Evolutionary conservation across 2,888 invertebrate genomes (phyloP).

Genomic region (Coenonympha arcania): DNA sequence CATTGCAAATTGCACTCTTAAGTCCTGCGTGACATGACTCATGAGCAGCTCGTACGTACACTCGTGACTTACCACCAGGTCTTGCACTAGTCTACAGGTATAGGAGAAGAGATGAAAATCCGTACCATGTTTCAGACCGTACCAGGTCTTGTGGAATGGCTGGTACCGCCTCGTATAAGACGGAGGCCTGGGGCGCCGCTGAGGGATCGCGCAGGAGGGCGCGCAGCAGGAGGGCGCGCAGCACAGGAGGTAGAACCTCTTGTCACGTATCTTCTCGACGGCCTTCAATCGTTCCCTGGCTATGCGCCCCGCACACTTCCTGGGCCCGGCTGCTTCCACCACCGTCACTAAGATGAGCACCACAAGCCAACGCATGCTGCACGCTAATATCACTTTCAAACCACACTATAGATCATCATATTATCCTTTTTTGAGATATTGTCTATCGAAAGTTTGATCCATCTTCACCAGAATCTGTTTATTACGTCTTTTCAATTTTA

Average conservation of each 20-base stretch:
- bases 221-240: slow-evolving; percentile 54
- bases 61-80: too few species aligned
- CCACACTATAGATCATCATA: background rate
- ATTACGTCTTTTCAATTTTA: too few species aligned
- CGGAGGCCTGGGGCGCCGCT: slow-evolving; percentile 40
- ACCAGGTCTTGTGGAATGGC: slow-evolving; percentile 64
- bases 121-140: slow-evolving; percentile 62
- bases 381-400: slow-evolving; percentile 30
- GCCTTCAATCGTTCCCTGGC: slow-evolving; percentile 64
- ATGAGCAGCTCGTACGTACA: too few species aligned
- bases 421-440: too few species aligned
- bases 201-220: slow-evolving; percentile 44
- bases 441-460: too few species aligned
- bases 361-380: slow-evolving; percentile 46
- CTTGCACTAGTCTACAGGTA: background rate
- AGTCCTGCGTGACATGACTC: too few species aligned
- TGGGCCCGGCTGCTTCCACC: slow-evolving; percentile 38
- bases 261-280: slow-evolving; percentile 64
- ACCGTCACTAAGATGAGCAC: slow-evolving; percentile 33
- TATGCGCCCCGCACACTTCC: slow-evolving; percentile 58
- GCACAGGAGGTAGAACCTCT: slow-evolving; percentile 58
- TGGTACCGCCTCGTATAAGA: slow-evolving; percentile 51
- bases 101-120: background rate
- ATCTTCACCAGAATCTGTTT: too few species aligned
- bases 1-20: too few species aligned